Evolutionary conservation across 2,888 invertebrate species (phyloP).

Genomic region (Alentia gelatinosa): DNA sequence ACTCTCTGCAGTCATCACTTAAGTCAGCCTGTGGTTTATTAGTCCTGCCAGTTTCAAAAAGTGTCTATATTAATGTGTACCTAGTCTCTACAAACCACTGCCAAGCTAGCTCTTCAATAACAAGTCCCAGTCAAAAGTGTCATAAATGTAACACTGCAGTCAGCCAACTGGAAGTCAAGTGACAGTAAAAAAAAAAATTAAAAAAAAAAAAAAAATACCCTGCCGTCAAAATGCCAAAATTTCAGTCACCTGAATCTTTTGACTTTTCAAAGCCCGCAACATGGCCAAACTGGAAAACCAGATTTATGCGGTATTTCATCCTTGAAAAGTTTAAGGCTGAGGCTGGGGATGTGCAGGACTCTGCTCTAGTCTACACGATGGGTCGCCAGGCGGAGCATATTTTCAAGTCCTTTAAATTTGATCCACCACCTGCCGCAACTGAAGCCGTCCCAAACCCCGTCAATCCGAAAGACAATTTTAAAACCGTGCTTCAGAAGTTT

Average conservation of each 20-base stretch:
- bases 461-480: not conserved
- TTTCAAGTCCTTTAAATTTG: not conserved
- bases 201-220: not conserved
- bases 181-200: too few relatives aligned
- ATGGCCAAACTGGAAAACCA: not conserved
- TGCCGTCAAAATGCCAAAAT: not conserved
- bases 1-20: not conserved
- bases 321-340: too few relatives aligned
- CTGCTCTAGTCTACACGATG: not conserved
- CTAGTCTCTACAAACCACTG: too few relatives aligned
- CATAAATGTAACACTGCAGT: not conserved
- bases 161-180: too few relatives aligned
- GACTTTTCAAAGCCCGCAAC: not conserved
- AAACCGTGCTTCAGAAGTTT: not conserved
- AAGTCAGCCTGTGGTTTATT: not conserved
- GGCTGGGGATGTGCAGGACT: too few relatives aligned
- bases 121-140: not conserved
- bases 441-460: not conserved
- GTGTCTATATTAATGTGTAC: not conserved
- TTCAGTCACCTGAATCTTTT: not conserved
- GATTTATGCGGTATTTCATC: not conserved
- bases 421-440: not conserved
- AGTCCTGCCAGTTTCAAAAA: not conserved
- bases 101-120: too few relatives aligned
- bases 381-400: not conserved